Conservation (phyloP, 1,140 invertebrate genomes). For the Drosophila virilis region DNA sequence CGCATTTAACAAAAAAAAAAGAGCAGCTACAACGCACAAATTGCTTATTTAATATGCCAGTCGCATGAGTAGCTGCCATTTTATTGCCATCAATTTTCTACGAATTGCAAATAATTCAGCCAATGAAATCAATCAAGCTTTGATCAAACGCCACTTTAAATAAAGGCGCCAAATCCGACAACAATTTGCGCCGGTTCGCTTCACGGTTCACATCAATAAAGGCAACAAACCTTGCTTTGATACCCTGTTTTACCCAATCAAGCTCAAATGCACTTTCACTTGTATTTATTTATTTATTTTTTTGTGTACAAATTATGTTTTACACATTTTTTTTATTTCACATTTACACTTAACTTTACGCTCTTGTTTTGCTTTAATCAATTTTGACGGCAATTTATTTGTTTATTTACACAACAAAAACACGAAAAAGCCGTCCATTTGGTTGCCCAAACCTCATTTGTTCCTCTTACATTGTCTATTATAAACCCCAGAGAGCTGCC, state of each 20-base stretch:
- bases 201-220: neutral
- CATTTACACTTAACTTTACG: constrained; percentile 14
- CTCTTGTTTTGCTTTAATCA: constrained; percentile 39
- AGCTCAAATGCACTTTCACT: neutral
- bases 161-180: neutral
- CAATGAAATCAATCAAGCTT: constrained; percentile 9
- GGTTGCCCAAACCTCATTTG: constrained; percentile 7
- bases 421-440: constrained; percentile 30
- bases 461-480: constrained; percentile 21
- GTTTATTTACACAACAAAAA: constrained; percentile 36
- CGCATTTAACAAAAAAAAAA: constrained; percentile 47
- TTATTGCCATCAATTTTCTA: constrained; percentile 2
- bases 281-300: neutral
- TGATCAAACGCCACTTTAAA: constrained; percentile 3
- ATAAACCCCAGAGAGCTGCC: constrained; percentile 4
- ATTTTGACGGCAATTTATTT: constrained; percentile 51
- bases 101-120: constrained; percentile 1
- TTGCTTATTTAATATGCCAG: constrained; percentile 35
- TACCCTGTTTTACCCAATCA: neutral
- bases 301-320: neutral
- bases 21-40: constrained; percentile 6
- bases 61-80: constrained; percentile 1
- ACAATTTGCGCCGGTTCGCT: too few relatives aligned
- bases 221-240: too few relatives aligned
- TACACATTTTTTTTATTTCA: neutral